phyloP scores from a whole-genome alignment of 2,888 invertebrate species.

The Pollenia angustigena region DNA sequence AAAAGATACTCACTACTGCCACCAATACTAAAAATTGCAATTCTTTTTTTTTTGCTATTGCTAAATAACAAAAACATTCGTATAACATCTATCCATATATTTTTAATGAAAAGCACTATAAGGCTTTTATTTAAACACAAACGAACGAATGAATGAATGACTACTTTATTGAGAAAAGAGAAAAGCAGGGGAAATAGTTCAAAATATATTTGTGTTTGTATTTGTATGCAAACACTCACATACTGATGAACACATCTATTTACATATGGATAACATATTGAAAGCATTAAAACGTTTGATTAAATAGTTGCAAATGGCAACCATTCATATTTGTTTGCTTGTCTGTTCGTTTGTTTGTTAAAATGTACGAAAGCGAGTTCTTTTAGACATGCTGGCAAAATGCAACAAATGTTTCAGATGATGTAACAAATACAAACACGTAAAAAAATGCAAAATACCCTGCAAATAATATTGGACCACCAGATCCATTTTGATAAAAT shows the following conservation, averaged over 20 bases:
- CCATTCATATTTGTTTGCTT: conserved; percentile 7
- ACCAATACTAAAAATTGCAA: conserved; percentile 11
- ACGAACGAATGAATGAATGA: conserved; percentile 29
- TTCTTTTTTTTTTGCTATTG: background rate
- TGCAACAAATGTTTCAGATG: conserved; percentile 61
- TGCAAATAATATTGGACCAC: no score
- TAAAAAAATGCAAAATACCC: background rate
- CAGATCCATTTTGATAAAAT: no score
- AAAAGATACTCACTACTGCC: background rate
- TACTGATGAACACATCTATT: background rate
- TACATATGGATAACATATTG: conserved; percentile 5
- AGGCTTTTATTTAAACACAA: conserved; percentile 61
- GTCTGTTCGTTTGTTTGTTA: background rate
- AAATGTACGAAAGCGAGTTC: background rate
- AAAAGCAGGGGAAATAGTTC: background rate
- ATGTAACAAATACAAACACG: conserved; percentile 12
- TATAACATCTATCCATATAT: conserved; percentile 25
- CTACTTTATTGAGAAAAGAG: conserved; percentile 7
- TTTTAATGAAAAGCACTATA: conserved; percentile 58
- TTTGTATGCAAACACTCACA: background rate
- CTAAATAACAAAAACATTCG: conserved; percentile 23
- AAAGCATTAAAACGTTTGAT: conserved; percentile 60
- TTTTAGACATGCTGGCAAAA: conserved; percentile 12
- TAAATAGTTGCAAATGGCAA: conserved; percentile 59
- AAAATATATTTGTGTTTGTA: background rate